A percentile compares a stretch with the other conserved stretches of the same genome.
Evolutionary conservation across 2,113 vertebrate species (phyloP).

Genomic region (Apteryx owenii): DNA sequence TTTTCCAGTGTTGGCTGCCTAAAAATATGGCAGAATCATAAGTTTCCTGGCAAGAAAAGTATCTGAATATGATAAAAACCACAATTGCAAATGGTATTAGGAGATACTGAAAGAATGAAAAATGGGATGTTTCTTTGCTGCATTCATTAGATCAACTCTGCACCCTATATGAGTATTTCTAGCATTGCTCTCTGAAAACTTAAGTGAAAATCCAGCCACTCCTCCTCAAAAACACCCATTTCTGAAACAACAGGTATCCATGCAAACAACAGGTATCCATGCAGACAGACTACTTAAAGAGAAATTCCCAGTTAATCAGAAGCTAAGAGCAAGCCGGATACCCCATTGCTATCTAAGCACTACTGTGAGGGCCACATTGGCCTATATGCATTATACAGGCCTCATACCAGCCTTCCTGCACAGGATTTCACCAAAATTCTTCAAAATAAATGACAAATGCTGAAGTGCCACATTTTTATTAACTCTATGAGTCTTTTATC

Average conservation of each 20-base stretch:
- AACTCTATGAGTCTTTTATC: not conserved
- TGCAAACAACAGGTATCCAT: not conserved
- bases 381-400: not conserved
- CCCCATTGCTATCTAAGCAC: not conserved
- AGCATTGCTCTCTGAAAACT: not conserved
- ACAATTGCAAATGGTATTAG: slow-evolving; percentile 3
- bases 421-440: not conserved
- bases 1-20: slow-evolving; percentile 45
- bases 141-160: not conserved
- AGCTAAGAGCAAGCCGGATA: not conserved
- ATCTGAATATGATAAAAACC: slow-evolving; percentile 30
- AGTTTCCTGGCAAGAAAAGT: slow-evolving; percentile 54
- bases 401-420: not conserved
- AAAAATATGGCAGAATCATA: not conserved
- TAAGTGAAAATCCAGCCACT: not conserved
- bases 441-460: not conserved
- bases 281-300: not conserved
- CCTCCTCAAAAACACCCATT: not conserved
- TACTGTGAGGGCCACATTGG: not conserved
- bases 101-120: slow-evolving; percentile 42
- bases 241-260: not conserved
- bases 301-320: not conserved
- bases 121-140: not conserved
- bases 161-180: not conserved
- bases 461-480: not conserved